These are phyloP conservation scores for Heliconius ismenius DNA, from an alignment of 2,888 invertebrate species.

Conservation along the genomic window DNA sequence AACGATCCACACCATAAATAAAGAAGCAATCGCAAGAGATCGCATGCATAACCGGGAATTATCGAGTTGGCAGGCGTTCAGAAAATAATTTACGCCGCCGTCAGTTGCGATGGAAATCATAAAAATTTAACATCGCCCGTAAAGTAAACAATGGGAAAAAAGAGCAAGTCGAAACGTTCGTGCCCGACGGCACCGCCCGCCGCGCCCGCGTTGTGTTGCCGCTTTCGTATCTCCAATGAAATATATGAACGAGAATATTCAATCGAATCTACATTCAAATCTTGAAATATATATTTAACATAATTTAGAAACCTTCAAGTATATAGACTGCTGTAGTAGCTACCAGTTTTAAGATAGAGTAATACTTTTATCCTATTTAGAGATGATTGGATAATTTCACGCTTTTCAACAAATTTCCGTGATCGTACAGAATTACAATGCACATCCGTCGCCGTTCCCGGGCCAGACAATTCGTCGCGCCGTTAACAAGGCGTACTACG, in stretches of 20 bases:
- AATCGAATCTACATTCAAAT: constrained; percentile 22
- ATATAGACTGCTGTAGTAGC: constrained; percentile 3
- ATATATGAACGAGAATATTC: constrained; percentile 33
- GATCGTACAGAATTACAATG: constrained; percentile 48
- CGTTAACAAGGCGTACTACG: constrained; percentile 53
- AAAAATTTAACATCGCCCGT: constrained; percentile 73
- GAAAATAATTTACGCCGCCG: constrained; percentile 70
- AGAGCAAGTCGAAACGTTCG: constrained; percentile 53
- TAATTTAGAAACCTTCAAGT: background rate
- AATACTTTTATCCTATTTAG: constrained; percentile 22
- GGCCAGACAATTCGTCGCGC: constrained; percentile 54
- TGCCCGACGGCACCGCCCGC: constrained; percentile 46
- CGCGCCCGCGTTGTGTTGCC: constrained; percentile 36
- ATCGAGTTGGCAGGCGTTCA: constrained; percentile 75
- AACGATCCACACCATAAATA: constrained; percentile 61
- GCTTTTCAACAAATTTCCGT: constrained; percentile 62
- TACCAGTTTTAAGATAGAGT: background rate
- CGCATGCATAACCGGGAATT: constrained; percentile 60
- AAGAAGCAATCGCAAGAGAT: constrained; percentile 62
- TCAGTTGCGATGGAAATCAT: constrained; percentile 74
- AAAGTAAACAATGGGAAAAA: constrained; percentile 80
- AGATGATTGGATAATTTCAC: constrained; percentile 60
- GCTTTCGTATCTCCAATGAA: constrained; percentile 36
- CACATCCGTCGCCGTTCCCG: constrained; percentile 51
- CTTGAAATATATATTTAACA: background rate